These are phyloP conservation scores for Alosa sapidissima DNA, from an alignment of 2,797 vertebrate species.

Conservation along the genomic window DNA sequence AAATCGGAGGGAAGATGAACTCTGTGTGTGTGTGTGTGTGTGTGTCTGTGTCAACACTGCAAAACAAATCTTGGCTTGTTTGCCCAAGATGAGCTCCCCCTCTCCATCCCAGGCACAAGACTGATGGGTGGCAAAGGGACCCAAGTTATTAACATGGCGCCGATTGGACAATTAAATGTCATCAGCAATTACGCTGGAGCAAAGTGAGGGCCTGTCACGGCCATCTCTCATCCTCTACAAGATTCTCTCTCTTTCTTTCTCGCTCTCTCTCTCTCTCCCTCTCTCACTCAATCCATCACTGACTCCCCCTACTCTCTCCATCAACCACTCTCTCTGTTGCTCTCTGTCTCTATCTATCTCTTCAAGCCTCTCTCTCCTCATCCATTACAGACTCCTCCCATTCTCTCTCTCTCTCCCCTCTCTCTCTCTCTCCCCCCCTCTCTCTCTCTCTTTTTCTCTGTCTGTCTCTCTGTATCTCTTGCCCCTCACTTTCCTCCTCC, in stretches of 20 bases:
- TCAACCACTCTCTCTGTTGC: background rate
- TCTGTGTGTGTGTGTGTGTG: constrained; percentile 17
- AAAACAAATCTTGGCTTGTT: constrained; percentile 60
- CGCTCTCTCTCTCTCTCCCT: constrained; percentile 37
- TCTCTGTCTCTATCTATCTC: constrained; percentile 32
- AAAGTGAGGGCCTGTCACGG: constrained; percentile 53
- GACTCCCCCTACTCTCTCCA: background rate
- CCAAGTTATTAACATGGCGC: constrained; percentile 68
- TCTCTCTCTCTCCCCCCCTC: background rate
- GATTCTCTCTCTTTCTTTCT: constrained; percentile 23
- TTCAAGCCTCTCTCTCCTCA: constrained; percentile 29
- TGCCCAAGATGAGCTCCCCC: constrained; percentile 51
- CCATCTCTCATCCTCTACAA: constrained; percentile 33
- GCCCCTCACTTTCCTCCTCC: background rate
- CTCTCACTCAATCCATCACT: background rate
- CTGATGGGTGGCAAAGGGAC: constrained; percentile 72
- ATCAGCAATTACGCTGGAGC: constrained; percentile 67
- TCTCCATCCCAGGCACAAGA: constrained; percentile 48
- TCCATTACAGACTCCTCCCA: background rate
- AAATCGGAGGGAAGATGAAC: constrained; percentile 45
- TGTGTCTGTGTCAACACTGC: constrained; percentile 51
- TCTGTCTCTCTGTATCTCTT: constrained; percentile 15
- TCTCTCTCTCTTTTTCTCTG: constrained; percentile 20
- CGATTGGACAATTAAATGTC: constrained; percentile 71
- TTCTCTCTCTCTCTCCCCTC: background rate